Evolutionary conservation across 2,797 vertebrate genomes (phyloP).

Genomic region (Periophthalmus magnuspinnatus): DNA sequence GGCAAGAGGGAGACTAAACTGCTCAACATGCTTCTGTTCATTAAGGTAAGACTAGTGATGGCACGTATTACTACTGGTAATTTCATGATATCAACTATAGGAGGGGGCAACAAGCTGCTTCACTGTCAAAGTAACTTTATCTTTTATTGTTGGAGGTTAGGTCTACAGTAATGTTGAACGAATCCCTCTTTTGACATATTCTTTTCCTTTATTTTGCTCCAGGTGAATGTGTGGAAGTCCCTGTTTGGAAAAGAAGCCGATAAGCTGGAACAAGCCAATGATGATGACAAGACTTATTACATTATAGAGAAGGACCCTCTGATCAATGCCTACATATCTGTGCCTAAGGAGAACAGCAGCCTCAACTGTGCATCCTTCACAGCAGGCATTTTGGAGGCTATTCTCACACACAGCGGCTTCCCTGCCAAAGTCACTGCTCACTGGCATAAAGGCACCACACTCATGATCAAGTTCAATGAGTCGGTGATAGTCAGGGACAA

Average conservation of each 20-base stretch:
- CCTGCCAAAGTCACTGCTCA: constrained; percentile 92
- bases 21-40: constrained; percentile 91
- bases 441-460: constrained; percentile 97
- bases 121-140: too few species aligned
- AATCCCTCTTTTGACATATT: neutral
- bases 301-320: constrained; percentile 94
- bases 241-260: constrained; percentile 93
- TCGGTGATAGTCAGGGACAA: constrained; percentile 89
- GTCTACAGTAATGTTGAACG: too few species aligned
- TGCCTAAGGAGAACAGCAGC: constrained; percentile 93
- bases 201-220: neutral
- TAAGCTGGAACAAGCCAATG: constrained; percentile 96
- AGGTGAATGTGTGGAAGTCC: constrained; percentile 85
- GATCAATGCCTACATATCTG: constrained; percentile 92
- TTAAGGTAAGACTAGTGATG: constrained; percentile 81
- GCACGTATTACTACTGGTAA: too few species aligned
- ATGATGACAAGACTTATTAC: constrained; percentile 92
- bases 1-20: constrained; percentile 90
- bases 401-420: constrained; percentile 90
- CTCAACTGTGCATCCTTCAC: constrained; percentile 96
- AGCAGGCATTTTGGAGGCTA: constrained; percentile 90
- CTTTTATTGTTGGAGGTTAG: too few species aligned
- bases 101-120: too few species aligned
- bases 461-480: constrained; percentile 97
- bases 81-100: too few species aligned